A percentile compares a stretch with the other conserved stretches of the same genome.
Conservation (phyloP, 2,888 invertebrate genomes). For the Rhingia campestris region DNA sequence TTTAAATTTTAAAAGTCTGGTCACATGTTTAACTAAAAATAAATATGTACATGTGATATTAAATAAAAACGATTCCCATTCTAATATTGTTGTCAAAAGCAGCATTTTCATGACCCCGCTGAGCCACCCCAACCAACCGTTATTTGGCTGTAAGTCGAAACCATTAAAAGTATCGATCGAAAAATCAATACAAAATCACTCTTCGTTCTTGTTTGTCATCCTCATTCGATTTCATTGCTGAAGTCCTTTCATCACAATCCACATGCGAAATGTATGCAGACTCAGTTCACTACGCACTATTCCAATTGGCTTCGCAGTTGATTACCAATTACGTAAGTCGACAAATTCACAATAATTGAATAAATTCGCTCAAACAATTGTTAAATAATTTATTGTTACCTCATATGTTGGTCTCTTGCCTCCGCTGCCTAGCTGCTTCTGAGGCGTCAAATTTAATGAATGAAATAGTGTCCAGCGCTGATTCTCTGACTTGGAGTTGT, state of each 20-base stretch:
- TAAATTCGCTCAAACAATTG: slow-evolving; percentile 46
- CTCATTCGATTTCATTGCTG: background rate
- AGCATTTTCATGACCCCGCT: no score
- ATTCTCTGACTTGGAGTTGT: slow-evolving; percentile 15
- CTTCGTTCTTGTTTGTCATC: slow-evolving; percentile 12
- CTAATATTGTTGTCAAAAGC: no score
- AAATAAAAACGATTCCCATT: no score
- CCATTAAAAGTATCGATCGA: slow-evolving; percentile 44
- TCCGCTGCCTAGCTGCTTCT: background rate
- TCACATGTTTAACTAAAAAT: no score
- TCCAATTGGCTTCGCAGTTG: slow-evolving; percentile 11
- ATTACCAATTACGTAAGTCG: slow-evolving; percentile 48
- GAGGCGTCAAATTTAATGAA: slow-evolving; percentile 53
- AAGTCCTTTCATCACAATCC: slow-evolving; percentile 10
- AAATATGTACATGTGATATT: no score
- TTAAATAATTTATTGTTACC: slow-evolving; percentile 53
- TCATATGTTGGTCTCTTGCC: slow-evolving; percentile 3
- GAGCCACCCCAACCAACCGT: background rate
- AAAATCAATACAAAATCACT: slow-evolving; percentile 52
- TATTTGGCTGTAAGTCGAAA: background rate
- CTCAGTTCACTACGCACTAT: background rate
- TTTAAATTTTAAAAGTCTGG: no score
- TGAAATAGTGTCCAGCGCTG: slow-evolving; percentile 59
- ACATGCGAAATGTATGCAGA: background rate
- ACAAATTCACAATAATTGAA: slow-evolving; percentile 55